phyloP scores from a whole-genome alignment of 2,888 invertebrate species.

The Caenorhabditis sp. region DNA sequence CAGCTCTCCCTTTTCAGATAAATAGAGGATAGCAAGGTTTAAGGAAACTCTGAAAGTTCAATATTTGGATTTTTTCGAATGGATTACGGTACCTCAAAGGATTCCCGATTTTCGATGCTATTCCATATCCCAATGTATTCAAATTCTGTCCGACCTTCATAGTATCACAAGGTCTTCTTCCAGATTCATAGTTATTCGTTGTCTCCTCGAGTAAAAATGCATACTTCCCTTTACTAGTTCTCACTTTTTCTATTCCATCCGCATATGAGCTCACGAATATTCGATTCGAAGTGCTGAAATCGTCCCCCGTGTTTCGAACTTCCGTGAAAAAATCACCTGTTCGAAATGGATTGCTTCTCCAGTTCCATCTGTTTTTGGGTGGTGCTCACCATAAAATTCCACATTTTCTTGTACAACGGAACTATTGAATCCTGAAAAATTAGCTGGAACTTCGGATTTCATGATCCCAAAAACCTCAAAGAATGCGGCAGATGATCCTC shows the following conservation, averaged over 20 bases:
- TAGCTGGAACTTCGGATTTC: background rate
- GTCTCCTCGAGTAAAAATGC: constrained; percentile 86
- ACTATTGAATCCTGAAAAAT: constrained; percentile 89
- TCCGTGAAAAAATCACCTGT: constrained; percentile 39
- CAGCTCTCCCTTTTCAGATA: constrained; percentile 92
- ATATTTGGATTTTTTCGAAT: constrained; percentile 83
- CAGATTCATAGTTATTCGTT: constrained; percentile 91
- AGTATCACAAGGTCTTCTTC: constrained; percentile 94
- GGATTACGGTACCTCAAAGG: constrained; percentile 63
- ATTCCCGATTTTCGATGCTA: constrained; percentile 78
- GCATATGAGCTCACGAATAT: constrained; percentile 86
- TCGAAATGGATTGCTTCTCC: constrained; percentile 79
- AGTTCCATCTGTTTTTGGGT: constrained; percentile 86
- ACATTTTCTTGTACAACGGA: constrained; percentile 92
- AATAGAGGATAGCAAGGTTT: constrained; percentile 92
- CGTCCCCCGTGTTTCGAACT: too few relatives aligned
- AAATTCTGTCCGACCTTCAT: constrained; percentile 87
- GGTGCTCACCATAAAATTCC: constrained; percentile 91
- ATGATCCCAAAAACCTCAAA: constrained; percentile 87
- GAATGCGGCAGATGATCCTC: constrained; percentile 92
- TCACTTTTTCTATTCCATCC: constrained; percentile 83
- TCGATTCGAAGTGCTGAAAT: constrained; percentile 58
- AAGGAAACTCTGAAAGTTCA: constrained; percentile 89
- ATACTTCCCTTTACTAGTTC: constrained; percentile 87
- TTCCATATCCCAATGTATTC: constrained; percentile 90